Evolutionary conservation across 2,888 invertebrate genomes (phyloP).

Genomic region (Galerucella calmariensis): DNA sequence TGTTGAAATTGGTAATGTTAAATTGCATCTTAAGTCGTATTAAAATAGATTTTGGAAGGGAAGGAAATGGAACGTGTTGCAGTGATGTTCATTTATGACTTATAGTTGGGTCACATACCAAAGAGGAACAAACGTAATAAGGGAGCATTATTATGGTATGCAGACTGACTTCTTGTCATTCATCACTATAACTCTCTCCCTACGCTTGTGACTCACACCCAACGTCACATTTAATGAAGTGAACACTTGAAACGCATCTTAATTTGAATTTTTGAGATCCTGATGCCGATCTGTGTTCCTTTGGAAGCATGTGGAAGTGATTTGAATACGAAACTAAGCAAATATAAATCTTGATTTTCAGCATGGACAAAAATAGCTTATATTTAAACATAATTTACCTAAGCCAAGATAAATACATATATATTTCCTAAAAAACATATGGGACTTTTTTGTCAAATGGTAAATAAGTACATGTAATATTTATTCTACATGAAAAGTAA

Average conservation of each 20-base stretch:
- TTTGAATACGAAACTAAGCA: neutral
- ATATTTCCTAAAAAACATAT: too few relatives aligned
- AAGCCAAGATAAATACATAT: too few relatives aligned
- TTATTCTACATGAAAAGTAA: too few relatives aligned
- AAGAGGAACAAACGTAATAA: slow-evolving; percentile 15
- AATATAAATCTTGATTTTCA: neutral
- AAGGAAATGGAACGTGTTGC: neutral
- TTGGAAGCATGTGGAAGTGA: neutral
- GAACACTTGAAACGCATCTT: slow-evolving; percentile 3
- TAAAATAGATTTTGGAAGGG: too few relatives aligned
- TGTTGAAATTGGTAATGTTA: too few relatives aligned
- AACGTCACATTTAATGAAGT: slow-evolving; percentile 3
- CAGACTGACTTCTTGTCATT: slow-evolving; percentile 4
- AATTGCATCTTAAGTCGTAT: too few relatives aligned
- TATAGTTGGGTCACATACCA: slow-evolving; percentile 11
- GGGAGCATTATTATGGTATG: neutral
- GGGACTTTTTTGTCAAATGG: too few relatives aligned
- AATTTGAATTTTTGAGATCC: neutral
- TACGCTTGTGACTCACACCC: slow-evolving; percentile 7
- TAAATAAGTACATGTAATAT: too few relatives aligned
- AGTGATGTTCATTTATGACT: neutral
- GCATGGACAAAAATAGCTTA: neutral
- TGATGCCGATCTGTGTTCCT: neutral
- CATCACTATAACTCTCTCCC: slow-evolving; percentile 8
- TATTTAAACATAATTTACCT: too few relatives aligned